Evolutionary conservation across 2,113 vertebrate species (phyloP), one percentile per base, ranked within the genome.

Genomic region (Toxotes chatareus): DNA sequence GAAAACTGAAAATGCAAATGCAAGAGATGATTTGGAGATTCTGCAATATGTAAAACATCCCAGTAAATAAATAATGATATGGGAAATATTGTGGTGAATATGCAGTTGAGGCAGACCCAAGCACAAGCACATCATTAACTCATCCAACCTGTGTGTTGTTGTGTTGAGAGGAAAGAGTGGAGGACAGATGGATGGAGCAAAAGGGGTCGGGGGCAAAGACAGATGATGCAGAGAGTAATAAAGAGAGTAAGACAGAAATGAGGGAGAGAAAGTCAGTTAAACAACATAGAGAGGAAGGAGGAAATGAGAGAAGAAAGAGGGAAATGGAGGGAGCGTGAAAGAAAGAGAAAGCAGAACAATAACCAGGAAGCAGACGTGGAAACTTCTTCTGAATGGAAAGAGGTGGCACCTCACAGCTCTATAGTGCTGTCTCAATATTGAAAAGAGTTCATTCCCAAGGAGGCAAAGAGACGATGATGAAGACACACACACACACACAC

Each of bases 41-140:
- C 42, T 82, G 60, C 21, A 0, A 84, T 81, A 84, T 83, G 83
- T 80, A 78, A 88, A 88, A 74, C 63, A 74, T 31, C 34, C 62
- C n/a, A 6, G 66, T 71, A 83, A 79, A 80, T 84, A 83, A 86
- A 89, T 82, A 82, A 82, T 84, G 84, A 80, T 84, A 59, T 84
- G 72, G 60, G 76, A 80, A 72, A 76, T 79, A 61, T 83, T 71
- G 47, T 47, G 78, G 78, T 76, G 79, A 79, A 83, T 83, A 72
- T 64, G 62, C 44, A 62, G 19, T n/a, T 40, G 60, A 83, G 71
- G 76, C 60, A 88, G 76, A 86, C 86, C 78, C 67, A 75, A 81
- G 61, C 67, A 42, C 55, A 31, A 36, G 38, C 70, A 40, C 65
- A 72, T 81, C 83, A 90, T 85, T 85, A 85, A 88, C 69, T 40